These are phyloP conservation scores for Agapornis roseicollis DNA, from an alignment of 2,113 vertebrate genomes.

Conservation along the genomic window DNA sequence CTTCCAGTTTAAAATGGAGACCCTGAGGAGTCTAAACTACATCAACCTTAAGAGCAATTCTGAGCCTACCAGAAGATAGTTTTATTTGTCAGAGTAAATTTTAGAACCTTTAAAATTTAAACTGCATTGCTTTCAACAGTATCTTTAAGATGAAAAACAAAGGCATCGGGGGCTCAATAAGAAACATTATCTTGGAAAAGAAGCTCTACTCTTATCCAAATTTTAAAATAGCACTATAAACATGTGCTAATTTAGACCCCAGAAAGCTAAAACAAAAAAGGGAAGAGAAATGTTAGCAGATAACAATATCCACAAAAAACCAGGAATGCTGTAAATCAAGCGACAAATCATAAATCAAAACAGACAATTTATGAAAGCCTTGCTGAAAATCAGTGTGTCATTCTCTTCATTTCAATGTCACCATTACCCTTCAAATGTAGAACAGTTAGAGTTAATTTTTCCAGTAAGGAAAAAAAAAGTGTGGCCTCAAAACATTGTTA, in stretches of 20 bases:
- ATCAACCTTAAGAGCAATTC: not conserved
- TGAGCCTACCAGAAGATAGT: not conserved
- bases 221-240: not conserved
- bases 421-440: slow-evolving; percentile 27
- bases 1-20: not conserved
- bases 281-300: not conserved
- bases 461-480: not conserved
- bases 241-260: not conserved
- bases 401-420: slow-evolving; percentile 40
- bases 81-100: not conserved
- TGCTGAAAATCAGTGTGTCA: slow-evolving; percentile 32
- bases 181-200: not conserved
- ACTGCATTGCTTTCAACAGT: not conserved
- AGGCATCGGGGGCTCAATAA: not conserved
- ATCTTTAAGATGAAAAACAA: not conserved
- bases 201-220: not conserved
- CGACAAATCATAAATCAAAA: slow-evolving; percentile 14
- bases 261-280: not conserved
- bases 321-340: not conserved
- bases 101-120: not conserved
- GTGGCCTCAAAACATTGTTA: not conserved
- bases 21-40: not conserved
- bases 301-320: not conserved
- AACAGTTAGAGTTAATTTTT: slow-evolving; percentile 28
- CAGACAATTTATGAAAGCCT: slow-evolving; percentile 25